Base-by-base conservation (phyloP, 2,888 invertebrate species). In the Portevinia maculata region DNA sequence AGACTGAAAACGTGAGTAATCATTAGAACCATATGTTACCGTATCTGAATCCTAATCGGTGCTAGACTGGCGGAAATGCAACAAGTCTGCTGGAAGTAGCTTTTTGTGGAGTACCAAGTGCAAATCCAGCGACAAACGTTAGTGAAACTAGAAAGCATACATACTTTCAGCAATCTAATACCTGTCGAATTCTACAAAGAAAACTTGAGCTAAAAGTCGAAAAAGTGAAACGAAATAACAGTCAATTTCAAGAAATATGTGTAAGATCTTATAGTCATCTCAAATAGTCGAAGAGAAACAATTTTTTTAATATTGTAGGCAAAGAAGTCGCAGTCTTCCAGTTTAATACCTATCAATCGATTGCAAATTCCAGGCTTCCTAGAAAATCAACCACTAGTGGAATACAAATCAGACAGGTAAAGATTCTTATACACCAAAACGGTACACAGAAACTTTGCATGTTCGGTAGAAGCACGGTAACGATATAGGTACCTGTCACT, bases 171-270 rank as follows among this genome's bases (percentile, higher is more conserved):
- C 88, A 90, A 60, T 87, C 89, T 57, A 91, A 89, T 85, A 90
- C 90, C 60, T 91, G 91, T 87, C 89, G 89, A 84, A 88, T 90
- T 69, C 86, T 91, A 84, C 91, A 91, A 86, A 87, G 91, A 39
- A 91, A 91, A 84, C 85, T 91, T 39, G 91, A 91, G 79, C 85
- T 91, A 24, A 91, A 91, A 87, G 91, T 91, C 75, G 91, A 91
- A 84, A 88, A 90, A 48, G 91, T 91, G 30, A 90, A 90, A 85
- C 88, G 89, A 65, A 90, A 89, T 79, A 90, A 90, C 65, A 88
- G 86, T 50, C 89, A 90, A 81, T 88, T 88, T 79, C 89, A 89
- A 78, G 89, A 89, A 59, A 87, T 89, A 79, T 88, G 87, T 87
- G 89, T 84, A 44, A 74, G 79, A 67, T n/a, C n/a, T n/a, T 44